phyloP scores from a whole-genome alignment of 2,888 invertebrate genomes.

The Timema cristinae region DNA sequence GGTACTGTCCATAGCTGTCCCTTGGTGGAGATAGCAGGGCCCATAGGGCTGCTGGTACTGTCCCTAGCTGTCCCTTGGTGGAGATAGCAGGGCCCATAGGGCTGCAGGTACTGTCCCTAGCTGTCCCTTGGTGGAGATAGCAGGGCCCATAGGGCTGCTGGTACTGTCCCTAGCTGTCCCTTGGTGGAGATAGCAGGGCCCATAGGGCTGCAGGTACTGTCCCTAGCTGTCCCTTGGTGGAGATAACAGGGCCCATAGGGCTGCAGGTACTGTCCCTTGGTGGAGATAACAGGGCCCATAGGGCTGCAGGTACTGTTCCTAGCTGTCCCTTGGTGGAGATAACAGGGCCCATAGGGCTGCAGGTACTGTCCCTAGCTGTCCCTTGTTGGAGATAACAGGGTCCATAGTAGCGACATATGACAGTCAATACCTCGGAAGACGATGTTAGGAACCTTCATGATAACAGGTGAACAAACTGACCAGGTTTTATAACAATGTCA shows the following conservation, averaged over 20 bases:
- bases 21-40: slow-evolving; percentile 53
- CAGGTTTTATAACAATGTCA: no score
- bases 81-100: slow-evolving; percentile 50
- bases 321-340: slow-evolving; percentile 66
- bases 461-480: no score
- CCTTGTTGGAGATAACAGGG: slow-evolving; percentile 54
- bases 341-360: slow-evolving; percentile 45
- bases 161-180: slow-evolving; percentile 71
- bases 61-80: slow-evolving; percentile 68
- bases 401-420: no score
- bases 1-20: slow-evolving; percentile 73
- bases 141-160: slow-evolving; percentile 45
- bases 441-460: no score
- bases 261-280: not conserved
- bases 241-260: slow-evolving; percentile 40
- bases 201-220: slow-evolving; percentile 31
- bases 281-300: not conserved
- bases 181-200: slow-evolving; percentile 48
- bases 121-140: slow-evolving; percentile 61
- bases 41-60: slow-evolving; percentile 43
- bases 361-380: slow-evolving; percentile 62
- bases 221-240: slow-evolving; percentile 33
- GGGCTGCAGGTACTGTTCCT: slow-evolving; percentile 56
- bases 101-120: slow-evolving; percentile 48
- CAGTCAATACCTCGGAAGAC: no score